Evolutionary conservation across 2,113 vertebrate species (phyloP), one percentile per base, ranked within the genome.

Genomic region (Oryctolagus cuniculus): DNA sequence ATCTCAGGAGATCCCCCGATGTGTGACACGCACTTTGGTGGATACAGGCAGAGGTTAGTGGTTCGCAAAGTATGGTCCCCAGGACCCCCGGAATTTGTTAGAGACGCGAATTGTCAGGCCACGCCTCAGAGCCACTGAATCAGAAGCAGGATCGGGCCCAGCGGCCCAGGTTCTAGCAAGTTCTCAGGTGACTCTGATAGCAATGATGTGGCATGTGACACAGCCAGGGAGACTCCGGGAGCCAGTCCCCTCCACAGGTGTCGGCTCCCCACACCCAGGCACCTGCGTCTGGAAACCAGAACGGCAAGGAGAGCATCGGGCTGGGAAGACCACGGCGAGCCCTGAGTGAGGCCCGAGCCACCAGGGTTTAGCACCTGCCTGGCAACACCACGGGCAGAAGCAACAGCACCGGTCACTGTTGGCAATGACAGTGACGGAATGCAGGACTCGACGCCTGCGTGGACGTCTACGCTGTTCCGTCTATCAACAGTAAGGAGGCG

Each of bases 401-500:
- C 22, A 75, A 79, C 1, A 19, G 16, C 1, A 6, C 8, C 24
- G 6, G n/a, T 21, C 38, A 3, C 13, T 2, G 44, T 36, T 31
- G 5, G 66, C 10, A 2, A 27, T 4, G 3, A 58, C 0, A 44
- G 24, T 3, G 15, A 29, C 0, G 6, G 69, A 27, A 17, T 0
- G 29, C 0, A 13, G 7, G 31, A 11, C 6, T 24, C 67, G 7
- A 4, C 4, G 55, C 0, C 19, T 31, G 66, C 2, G 2, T 29
- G 7, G 66, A 51, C 12, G 4, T 73, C 66, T 15, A 5, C 7
- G 0, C 31, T 3, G 13, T 36, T 15, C 38, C 0, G 15, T 10
- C 31, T 24, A 2, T 4, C 21, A 4, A 22, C n/a, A 6, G 0
- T 0, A 51, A 70, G 51, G 1, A 1, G 0, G 16, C 0, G 7